These are phyloP conservation scores for Altica lythri DNA, from an alignment of 2,888 invertebrate species.

Conservation along the genomic window DNA sequence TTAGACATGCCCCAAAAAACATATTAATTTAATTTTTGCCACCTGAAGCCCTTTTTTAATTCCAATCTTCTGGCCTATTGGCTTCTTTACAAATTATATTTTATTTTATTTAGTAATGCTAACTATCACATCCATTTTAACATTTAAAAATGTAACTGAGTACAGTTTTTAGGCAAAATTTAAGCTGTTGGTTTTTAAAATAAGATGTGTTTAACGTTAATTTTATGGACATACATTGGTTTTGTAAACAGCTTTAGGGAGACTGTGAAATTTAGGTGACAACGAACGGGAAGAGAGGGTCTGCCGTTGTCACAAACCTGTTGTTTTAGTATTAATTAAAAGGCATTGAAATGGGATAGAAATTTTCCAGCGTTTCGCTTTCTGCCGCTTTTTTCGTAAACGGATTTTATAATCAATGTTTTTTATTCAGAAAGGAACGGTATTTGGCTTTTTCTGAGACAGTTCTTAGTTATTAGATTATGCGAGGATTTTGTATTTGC, in stretches of 20 bases:
- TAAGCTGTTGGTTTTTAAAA: no score
- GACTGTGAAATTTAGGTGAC: slow-evolving; percentile 1
- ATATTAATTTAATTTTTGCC: no score
- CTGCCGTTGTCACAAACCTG: slow-evolving; percentile 20
- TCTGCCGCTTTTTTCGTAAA: slow-evolving; percentile 11
- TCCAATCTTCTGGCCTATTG: no score
- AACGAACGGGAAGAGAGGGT: slow-evolving; percentile 4
- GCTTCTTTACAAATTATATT: no score
- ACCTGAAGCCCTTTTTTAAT: no score
- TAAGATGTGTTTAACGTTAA: neutral
- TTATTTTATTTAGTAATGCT: no score
- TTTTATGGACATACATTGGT: slow-evolving; percentile 1
- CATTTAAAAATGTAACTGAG: no score
- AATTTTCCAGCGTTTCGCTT: slow-evolving; percentile 18
- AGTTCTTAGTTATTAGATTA: slow-evolving; percentile 7
- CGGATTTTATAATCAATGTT: slow-evolving; percentile 8
- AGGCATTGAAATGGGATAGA: slow-evolving; percentile 17
- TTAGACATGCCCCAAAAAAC: no score
- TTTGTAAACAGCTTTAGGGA: neutral
- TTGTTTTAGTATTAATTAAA: slow-evolving; percentile 23
- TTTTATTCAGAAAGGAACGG: slow-evolving; percentile 1
- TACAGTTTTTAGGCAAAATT: no score
- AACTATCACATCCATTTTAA: no score
- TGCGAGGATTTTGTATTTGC: no score
- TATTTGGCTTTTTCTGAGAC: slow-evolving; percentile 4